phyloP scores from a whole-genome alignment of 2,797 vertebrate species.

The Myotis vivesi region DNA sequence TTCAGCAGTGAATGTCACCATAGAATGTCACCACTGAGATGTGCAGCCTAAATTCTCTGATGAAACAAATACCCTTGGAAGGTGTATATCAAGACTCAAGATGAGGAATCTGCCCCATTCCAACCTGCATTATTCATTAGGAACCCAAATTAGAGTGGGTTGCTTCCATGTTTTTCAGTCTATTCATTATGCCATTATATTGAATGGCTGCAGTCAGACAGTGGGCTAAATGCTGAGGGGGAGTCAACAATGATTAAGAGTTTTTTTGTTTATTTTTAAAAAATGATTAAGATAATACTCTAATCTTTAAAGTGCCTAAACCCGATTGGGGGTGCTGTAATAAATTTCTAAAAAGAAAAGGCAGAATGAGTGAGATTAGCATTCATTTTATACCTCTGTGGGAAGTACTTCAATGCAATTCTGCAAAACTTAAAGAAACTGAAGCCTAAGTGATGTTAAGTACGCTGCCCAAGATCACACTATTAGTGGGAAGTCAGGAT shows the following conservation, averaged over 20 bases:
- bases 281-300: background rate
- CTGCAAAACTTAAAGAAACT: background rate
- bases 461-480: background rate
- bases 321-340: background rate
- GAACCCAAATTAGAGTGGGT: background rate
- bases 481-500: background rate
- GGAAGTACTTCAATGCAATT: background rate
- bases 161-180: background rate
- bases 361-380: background rate
- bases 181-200: background rate
- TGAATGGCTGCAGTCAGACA: background rate
- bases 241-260: background rate
- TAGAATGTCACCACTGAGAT: conserved; percentile 14
- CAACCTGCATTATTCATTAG: background rate
- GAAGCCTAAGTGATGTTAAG: background rate
- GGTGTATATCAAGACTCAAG: background rate
- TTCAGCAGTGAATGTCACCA: background rate
- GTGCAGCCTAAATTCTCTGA: background rate
- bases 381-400: background rate
- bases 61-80: background rate
- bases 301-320: conserved; percentile 32
- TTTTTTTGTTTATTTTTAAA: background rate
- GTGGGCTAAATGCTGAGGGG: background rate
- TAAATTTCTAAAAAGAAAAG: conserved; percentile 8
- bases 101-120: background rate